Conservation (phyloP, 2,888 invertebrate genomes). For the Watsonalla cultraria region DNA sequence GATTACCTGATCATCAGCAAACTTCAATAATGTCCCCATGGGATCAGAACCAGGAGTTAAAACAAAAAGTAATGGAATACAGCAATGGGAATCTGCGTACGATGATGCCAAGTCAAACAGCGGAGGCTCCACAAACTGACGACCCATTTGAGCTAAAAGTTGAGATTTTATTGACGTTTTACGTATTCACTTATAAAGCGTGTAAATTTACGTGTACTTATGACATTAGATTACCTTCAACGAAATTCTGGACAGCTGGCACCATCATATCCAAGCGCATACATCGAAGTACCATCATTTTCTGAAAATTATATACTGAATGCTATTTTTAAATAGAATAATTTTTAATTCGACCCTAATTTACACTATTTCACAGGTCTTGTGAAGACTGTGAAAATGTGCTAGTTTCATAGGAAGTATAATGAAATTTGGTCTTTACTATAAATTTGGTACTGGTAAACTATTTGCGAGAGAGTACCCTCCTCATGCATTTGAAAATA, state of each 20-base stretch:
- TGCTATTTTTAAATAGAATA: neutral
- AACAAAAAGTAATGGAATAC: slow-evolving; percentile 94
- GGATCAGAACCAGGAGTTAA: slow-evolving; percentile 97
- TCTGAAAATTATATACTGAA: slow-evolving; percentile 60
- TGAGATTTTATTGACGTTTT: neutral
- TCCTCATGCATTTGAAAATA: no score
- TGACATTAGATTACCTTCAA: slow-evolving; percentile 63
- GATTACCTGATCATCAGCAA: slow-evolving; percentile 90
- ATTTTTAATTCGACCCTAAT: neutral
- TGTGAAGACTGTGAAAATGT: no score
- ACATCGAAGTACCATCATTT: slow-evolving; percentile 87
- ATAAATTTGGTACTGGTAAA: no score
- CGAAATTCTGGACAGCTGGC: slow-evolving; percentile 85
- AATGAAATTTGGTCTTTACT: no score
- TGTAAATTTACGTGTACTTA: no score
- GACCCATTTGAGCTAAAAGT: slow-evolving; percentile 83
- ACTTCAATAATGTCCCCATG: slow-evolving; percentile 91
- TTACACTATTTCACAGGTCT: no score
- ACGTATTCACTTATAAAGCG: neutral
- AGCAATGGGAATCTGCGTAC: slow-evolving; percentile 90
- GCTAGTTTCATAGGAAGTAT: no score
- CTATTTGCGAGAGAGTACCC: no score
- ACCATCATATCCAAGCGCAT: slow-evolving; percentile 93
- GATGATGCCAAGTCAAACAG: slow-evolving; percentile 92
- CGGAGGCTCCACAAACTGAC: slow-evolving; percentile 91